phyloP scores from a whole-genome alignment of 1,140 invertebrate genomes.

The Thalassaphorura encarpata region DNA sequence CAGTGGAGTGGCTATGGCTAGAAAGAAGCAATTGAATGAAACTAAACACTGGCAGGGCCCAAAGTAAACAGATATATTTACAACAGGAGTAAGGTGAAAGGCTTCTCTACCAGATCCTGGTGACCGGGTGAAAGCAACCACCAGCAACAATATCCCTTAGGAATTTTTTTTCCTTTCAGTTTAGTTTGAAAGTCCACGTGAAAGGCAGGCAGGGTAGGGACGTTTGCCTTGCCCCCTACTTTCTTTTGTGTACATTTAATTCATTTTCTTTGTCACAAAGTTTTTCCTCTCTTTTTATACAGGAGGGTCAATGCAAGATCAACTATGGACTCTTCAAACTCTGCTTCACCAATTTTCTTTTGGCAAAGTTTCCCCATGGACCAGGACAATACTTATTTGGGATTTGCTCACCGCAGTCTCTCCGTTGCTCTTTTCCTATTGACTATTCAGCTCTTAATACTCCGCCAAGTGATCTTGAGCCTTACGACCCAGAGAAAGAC shows the following conservation, averaged over 20 bases:
- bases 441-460: conserved; percentile 62
- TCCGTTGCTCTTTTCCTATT: conserved; percentile 52
- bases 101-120: too few relatives aligned
- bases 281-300: conserved; percentile 33
- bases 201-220: too few relatives aligned
- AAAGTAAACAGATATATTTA: too few relatives aligned
- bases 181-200: too few relatives aligned
- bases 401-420: conserved; percentile 45
- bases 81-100: too few relatives aligned
- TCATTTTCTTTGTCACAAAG: conserved; percentile 3
- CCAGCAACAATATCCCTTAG: too few relatives aligned
- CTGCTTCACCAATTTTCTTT: conserved; percentile 58
- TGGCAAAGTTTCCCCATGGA: conserved; percentile 58
- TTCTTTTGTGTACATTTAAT: background rate
- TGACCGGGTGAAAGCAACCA: too few relatives aligned
- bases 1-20: too few relatives aligned
- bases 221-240: background rate
- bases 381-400: conserved; percentile 60
- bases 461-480: conserved; percentile 53
- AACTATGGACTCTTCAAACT: conserved; percentile 53
- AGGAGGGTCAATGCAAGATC: conserved; percentile 55
- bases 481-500: conserved; percentile 49
- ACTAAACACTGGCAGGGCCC: too few relatives aligned
- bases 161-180: too few relatives aligned
- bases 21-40: too few relatives aligned